These are phyloP conservation scores for Crotalus helleri DNA, from an alignment of 2,113 vertebrate genomes.

Conservation along the genomic window DNA sequence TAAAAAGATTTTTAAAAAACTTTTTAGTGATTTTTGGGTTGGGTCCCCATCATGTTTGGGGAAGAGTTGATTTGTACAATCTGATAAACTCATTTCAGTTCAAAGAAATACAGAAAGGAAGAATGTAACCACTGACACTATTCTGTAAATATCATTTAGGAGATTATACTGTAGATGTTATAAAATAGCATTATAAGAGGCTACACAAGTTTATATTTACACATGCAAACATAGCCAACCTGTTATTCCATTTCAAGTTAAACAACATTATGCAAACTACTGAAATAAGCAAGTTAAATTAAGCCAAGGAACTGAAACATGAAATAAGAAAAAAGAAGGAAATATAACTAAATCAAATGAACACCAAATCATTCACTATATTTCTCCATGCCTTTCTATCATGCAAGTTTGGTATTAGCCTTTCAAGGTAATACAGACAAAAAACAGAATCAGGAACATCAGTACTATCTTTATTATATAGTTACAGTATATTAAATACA, in stretches of 20 bases:
- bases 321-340: not conserved
- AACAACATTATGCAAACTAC: not conserved
- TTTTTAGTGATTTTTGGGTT: slow-evolving; percentile 15
- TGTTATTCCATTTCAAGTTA: not conserved
- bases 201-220: not conserved
- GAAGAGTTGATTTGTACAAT: slow-evolving; percentile 27
- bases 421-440: not conserved
- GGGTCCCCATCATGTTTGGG: not conserved
- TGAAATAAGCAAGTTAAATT: not conserved
- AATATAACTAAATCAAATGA: not conserved
- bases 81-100: not conserved
- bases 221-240: not conserved
- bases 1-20: slow-evolving; percentile 31
- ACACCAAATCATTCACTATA: not conserved
- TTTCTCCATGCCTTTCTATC: not conserved
- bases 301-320: not conserved
- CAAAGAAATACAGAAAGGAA: not conserved
- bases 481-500: not conserved
- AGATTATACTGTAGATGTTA: not conserved
- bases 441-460: not conserved
- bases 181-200: not conserved
- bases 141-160: not conserved
- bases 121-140: not conserved
- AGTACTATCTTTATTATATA: not conserved
- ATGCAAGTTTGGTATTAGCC: not conserved